Evolutionary conservation across 2,797 vertebrate genomes (phyloP).

Genomic region (Steatocranus sp.): DNA sequence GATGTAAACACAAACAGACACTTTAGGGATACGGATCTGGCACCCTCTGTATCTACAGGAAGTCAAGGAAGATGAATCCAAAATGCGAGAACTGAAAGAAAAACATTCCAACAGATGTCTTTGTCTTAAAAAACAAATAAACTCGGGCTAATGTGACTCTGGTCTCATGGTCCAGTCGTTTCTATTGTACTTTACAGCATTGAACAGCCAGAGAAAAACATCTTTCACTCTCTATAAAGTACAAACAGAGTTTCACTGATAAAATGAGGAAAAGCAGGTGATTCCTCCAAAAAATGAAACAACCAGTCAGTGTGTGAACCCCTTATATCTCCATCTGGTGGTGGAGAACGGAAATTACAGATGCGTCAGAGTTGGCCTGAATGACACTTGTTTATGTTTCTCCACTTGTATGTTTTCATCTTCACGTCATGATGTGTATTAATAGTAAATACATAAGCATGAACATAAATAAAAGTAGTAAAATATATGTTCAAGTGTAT

Average conservation of each 20-base stretch:
- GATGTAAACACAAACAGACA: not conserved
- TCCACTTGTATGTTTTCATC: not conserved
- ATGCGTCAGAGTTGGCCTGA: not conserved
- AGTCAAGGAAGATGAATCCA: not conserved
- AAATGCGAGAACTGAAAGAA: not conserved
- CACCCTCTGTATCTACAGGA: not conserved
- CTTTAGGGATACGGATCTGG: not conserved
- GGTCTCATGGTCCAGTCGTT: not conserved
- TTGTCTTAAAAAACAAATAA: not conserved
- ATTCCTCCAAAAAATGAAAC: not conserved
- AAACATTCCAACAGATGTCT: not conserved
- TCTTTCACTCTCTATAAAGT: not conserved
- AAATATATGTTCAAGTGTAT: not conserved
- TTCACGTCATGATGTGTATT: not conserved
- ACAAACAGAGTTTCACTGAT: not conserved
- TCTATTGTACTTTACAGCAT: not conserved
- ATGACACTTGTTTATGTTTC: not conserved
- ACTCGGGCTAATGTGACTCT: not conserved
- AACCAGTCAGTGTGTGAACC: not conserved
- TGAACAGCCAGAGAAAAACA: not conserved
- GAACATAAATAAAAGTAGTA: not conserved
- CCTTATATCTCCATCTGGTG: constrained; percentile 40
- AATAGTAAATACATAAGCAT: not conserved
- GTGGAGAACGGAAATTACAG: not conserved
- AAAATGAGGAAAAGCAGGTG: not conserved